Evolutionary conservation across 64 coral and sea anemone species (phyloP).

Genomic region (Stichodactyla mertensii): DNA sequence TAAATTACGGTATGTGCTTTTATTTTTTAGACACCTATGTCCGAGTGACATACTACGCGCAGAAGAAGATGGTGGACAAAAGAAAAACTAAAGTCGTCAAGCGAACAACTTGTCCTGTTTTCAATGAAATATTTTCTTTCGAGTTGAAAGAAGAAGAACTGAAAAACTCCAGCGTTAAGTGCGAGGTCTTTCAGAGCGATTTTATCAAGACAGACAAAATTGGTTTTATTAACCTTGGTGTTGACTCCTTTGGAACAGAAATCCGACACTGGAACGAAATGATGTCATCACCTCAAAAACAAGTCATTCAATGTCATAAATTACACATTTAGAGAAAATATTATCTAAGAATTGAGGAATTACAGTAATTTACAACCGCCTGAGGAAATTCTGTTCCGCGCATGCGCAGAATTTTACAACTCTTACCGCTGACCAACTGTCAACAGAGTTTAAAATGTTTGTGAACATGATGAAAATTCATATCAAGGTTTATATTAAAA

Average conservation of each 20-base stretch:
- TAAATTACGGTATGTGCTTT: background rate
- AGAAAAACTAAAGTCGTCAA: conserved; percentile 81
- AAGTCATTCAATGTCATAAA: conserved; percentile 4
- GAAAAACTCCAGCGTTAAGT: conserved; percentile 41
- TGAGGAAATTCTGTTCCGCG: too few relatives aligned
- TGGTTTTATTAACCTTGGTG: conserved; percentile 56
- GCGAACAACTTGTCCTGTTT: conserved; percentile 54
- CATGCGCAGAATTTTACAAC: too few relatives aligned
- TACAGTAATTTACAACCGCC: background rate
- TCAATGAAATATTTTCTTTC: conserved; percentile 89
- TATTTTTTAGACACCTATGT: conserved; percentile 52
- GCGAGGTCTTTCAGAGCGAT: conserved; percentile 69
- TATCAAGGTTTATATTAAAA: too few relatives aligned
- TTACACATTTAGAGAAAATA: background rate
- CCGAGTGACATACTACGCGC: conserved; percentile 51
- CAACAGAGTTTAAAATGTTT: too few relatives aligned
- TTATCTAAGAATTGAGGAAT: background rate
- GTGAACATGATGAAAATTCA: too few relatives aligned
- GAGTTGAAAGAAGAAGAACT: conserved; percentile 67
- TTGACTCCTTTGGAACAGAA: background rate
- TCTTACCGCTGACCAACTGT: too few relatives aligned
- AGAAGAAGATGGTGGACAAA: conserved; percentile 46
- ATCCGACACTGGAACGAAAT: conserved; percentile 17
- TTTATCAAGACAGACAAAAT: conserved; percentile 62
- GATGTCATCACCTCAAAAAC: conserved; percentile 14